Evolutionary conservation across 2,113 vertebrate species (phyloP).

Genomic region (Clarias gariepinus): DNA sequence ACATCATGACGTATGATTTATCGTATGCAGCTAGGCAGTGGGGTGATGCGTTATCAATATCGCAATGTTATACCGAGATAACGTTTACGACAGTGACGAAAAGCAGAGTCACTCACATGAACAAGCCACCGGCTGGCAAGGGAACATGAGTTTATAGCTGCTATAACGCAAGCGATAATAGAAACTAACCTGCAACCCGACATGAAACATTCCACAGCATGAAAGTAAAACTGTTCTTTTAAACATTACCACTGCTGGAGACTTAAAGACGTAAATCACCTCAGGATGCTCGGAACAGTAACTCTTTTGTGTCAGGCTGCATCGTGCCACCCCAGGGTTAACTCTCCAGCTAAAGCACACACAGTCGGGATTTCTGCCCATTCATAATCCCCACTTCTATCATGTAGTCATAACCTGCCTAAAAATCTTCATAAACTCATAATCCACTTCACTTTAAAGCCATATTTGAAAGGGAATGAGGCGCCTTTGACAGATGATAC

Average conservation of each 20-base stretch:
- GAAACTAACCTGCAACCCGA: neutral
- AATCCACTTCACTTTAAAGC: neutral
- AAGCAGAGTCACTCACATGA: neutral
- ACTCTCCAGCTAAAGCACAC: neutral
- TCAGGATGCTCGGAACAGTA: neutral
- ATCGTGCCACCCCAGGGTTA: neutral
- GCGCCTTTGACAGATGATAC: neutral
- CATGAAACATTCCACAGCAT: neutral
- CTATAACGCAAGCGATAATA: neutral
- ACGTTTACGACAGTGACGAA: neutral
- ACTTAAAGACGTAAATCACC: neutral
- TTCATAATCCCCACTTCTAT: neutral
- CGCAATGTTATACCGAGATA: neutral
- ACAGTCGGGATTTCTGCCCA: neutral
- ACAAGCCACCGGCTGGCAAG: neutral
- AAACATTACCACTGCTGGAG: neutral
- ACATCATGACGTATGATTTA: neutral
- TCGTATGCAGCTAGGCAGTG: neutral
- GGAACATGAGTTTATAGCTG: neutral
- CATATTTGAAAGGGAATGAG: neutral
- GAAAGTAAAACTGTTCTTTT: neutral
- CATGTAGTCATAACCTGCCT: neutral
- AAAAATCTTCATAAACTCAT: neutral
- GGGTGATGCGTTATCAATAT: neutral
- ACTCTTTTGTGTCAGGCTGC: neutral